Evolutionary conservation across 2,888 invertebrate species (phyloP), one percentile per base, ranked within the genome.

Genomic region (Drosophila tripunctata): DNA sequence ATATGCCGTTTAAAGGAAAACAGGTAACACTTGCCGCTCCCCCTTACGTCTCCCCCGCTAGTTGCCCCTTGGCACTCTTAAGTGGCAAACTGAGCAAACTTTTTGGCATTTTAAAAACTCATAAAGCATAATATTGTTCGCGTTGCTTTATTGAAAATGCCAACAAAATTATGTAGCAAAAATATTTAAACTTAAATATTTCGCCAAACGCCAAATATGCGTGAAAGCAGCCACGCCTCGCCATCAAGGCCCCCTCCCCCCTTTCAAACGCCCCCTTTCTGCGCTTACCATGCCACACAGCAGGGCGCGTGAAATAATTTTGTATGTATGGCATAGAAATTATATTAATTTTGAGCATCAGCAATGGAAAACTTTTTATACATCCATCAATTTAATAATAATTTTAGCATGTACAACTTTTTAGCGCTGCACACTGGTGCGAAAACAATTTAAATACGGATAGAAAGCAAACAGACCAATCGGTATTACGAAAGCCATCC

Each of bases 31-130:
- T 50, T 44, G 33, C 50, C 31, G n/a, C 65, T 45, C 17, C 50
- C 10, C 27, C 15, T 48, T 5, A 50, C 22, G 24, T 3, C 4
- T 21, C 3, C n/a, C 33, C 52, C n/a, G n/a, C n/a, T 61, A 68
- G 31, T 61, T 64, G 19, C 24, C 22, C 19, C 31, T 10, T 17
- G n/a, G 17, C 30, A 4, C 7, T 27, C 12, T 17, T 19, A 35
- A 45, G 24, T 56, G 38, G n/a, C 35, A 36, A 67, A 50, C 58
- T 24, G 27, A 3, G 36, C n/a, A 31, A 69, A 81, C 48, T 73
- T 73, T 78, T 72, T 69, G 64, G 56, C 64, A 68, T 68, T 67
- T 75, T 60, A 63, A 68, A 78, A 78, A 72, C 75, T 70, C 70
- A 62, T 64, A 78, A 67, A 54, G 57, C 51, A 60, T 70, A 55